Percentiles rank a stretch among this genome's conserved stretches.
Conservation (phyloP, 1,140 invertebrate genomes). For the Dreissena rostriformis region DNA sequence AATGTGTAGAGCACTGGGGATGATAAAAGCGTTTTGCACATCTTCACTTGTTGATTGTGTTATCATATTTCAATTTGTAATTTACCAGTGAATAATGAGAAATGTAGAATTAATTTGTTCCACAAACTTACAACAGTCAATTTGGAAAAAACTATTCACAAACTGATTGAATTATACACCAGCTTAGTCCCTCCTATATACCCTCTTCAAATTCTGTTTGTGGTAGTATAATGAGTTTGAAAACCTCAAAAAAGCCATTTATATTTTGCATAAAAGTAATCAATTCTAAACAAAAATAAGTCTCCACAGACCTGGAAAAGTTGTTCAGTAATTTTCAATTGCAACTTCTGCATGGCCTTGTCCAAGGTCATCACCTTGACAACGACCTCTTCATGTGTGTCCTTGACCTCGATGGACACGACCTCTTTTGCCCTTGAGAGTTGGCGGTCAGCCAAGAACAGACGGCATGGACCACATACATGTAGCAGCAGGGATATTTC, state of each 20-base stretch:
- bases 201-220: not conserved
- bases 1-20: too few relatives aligned
- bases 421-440: constrained; percentile 43
- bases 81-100: too few relatives aligned
- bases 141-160: not conserved
- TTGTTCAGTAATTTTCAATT: constrained; percentile 55
- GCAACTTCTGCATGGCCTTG: constrained; percentile 35
- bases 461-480: constrained; percentile 67
- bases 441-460: constrained; percentile 63
- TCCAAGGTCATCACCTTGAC: constrained; percentile 36
- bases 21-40: too few relatives aligned
- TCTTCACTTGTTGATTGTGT: too few relatives aligned
- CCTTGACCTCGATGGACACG: constrained; percentile 22
- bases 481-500: constrained; percentile 70
- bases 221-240: not conserved
- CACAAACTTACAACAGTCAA: not conserved
- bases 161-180: not conserved
- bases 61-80: too few relatives aligned
- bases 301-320: constrained; percentile 51
- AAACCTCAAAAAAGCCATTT: not conserved
- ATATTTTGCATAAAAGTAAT: not conserved
- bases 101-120: not conserved
- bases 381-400: constrained; percentile 43
- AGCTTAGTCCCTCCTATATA: not conserved
- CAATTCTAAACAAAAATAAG: not conserved